A percentile compares a stretch with the other conserved stretches of the same genome.
These are phyloP conservation scores for Cyanoramphus novaezelandiae DNA, from an alignment of 2,113 vertebrate genomes.

Conservation along the genomic window DNA sequence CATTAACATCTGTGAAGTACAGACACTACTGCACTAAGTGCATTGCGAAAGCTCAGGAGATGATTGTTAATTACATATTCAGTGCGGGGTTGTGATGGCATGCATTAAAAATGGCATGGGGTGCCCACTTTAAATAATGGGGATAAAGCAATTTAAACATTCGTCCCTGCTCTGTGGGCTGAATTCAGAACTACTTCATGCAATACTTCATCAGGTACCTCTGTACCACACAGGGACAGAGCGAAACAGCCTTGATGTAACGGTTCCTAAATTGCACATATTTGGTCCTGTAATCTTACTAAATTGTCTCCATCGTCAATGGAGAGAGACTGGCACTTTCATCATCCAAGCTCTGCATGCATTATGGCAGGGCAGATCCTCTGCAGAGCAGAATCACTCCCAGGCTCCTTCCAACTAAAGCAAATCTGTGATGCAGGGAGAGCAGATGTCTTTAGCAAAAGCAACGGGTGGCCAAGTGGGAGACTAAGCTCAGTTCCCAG, in stretches of 20 bases:
- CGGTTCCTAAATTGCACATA: fast-evolving
- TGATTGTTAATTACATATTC: neutral
- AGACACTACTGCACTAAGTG: neutral
- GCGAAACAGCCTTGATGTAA: neutral
- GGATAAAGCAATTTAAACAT: neutral
- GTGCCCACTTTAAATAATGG: neutral
- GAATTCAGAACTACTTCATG: neutral
- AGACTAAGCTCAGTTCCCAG: neutral
- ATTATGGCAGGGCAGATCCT: neutral
- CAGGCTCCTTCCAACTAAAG: slow-evolving; percentile 25
- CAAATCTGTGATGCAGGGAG: neutral
- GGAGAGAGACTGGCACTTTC: neutral
- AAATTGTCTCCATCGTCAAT: neutral
- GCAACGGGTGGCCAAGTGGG: slow-evolving; percentile 15
- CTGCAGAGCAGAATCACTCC: neutral
- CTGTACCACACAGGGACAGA: neutral
- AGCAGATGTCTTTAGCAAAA: neutral
- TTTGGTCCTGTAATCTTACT: neutral
- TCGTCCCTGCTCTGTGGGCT: neutral
- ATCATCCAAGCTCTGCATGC: neutral
- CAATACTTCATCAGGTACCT: neutral
- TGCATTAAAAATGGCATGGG: slow-evolving; percentile 10
- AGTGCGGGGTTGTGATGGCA: neutral
- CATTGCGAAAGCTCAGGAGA: neutral
- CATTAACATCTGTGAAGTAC: slow-evolving; percentile 10